Evolutionary conservation across 2,797 vertebrate genomes (phyloP).

Genomic region (Syndactyla subalaris): DNA sequence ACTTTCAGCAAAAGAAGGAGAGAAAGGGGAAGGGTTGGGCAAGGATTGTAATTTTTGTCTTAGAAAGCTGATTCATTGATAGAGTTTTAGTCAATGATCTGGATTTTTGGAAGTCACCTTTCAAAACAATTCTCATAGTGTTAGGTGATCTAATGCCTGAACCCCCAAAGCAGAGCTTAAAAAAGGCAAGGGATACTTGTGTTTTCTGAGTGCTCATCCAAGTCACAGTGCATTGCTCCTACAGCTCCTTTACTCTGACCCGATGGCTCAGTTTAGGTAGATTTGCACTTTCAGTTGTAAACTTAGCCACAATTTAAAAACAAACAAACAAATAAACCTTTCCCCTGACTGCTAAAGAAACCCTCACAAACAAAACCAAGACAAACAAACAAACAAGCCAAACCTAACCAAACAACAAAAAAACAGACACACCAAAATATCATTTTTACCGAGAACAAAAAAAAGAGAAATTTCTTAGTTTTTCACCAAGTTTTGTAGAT

Average conservation of each 20-base stretch:
- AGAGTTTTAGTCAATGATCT: background rate
- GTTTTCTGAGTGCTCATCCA: background rate
- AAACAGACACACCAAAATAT: background rate
- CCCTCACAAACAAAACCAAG: too few species aligned
- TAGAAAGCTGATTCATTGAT: background rate
- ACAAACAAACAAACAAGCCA: background rate
- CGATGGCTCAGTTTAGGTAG: background rate
- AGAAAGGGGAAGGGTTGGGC: rapidly evolving
- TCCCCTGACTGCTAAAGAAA: background rate
- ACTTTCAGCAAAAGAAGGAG: background rate
- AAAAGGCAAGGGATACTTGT: background rate
- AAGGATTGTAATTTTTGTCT: background rate
- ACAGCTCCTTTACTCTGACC: background rate
- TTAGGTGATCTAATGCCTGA: background rate
- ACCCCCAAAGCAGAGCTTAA: background rate
- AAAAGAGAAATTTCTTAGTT: background rate
- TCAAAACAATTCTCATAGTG: background rate
- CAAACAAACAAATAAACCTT: background rate
- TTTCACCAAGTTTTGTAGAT: background rate
- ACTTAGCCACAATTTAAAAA: background rate
- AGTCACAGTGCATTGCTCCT: background rate
- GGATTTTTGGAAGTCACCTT: background rate
- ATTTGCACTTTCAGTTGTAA: background rate
- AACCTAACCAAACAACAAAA: background rate
- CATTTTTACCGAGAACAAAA: background rate